Base-by-base conservation (phyloP, 2,113 vertebrate genomes). In the Arvicanthis niloticus region DNA sequence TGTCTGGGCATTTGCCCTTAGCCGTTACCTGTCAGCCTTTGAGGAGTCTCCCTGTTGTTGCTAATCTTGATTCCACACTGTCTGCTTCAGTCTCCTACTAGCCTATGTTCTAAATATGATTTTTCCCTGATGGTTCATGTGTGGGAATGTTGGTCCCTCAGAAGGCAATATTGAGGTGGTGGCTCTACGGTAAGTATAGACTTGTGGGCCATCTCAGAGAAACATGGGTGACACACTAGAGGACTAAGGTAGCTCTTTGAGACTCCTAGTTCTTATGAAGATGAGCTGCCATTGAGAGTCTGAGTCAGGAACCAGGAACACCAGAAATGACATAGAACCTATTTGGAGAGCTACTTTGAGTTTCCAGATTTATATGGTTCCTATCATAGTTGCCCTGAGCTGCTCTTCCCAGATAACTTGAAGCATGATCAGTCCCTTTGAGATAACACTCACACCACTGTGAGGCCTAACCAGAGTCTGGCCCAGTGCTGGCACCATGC, bases 141-240 rank as follows among this genome's bases (percentile, higher is more conserved):
- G 34, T 65, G 16, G 26, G 77, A 89, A 89, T 6, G 7, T 53
- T 82, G 77, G 68, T 53, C 24, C 56, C 19, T 60, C 51, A 37
- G 34, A 58, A 67, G 37, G 40, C 2, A 0, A 21, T 6, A 8
- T 0, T 87, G 45, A 15, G 6, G 31, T 37, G 29, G 62, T n/a
- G 24, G 40, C n/a, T 11, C 34, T 31, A 12, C 31, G 34, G 72
- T 11, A 53, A 10, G 8, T 65, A 9, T 3, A 26, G 34, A 45
- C 11, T 65, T 29, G 21, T 58, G 40, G 16, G 40, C 51, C 5
- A 40, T 48, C 51, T 81, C 88, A 58, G 31, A 65, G 24, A 19
- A 40, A 3, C 76, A 10, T n/a, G 31, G 29, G 13, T 51, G 6
- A 31, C 34, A 3, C 5, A 11, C 9, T 3, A 3, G 5, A 75